A percentile compares a stretch with the other conserved stretches of the same genome.
Conservation (phyloP, 2,113 vertebrate species). For the Tetraodon nigroviridis region DNA sequence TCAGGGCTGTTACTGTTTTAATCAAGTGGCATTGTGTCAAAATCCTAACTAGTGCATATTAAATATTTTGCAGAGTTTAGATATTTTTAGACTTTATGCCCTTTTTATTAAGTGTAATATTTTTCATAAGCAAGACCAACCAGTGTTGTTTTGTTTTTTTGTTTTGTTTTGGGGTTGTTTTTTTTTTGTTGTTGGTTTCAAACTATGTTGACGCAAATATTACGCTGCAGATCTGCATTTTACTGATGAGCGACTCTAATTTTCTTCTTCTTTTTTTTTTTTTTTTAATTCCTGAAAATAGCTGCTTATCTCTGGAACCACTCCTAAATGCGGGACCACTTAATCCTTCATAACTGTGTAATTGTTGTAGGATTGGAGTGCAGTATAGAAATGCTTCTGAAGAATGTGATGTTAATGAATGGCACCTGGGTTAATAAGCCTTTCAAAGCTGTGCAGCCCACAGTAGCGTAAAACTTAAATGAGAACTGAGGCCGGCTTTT, state of each 20-base stretch:
- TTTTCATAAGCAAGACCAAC: slow-evolving; percentile 2
- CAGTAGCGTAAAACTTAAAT: slow-evolving; percentile 31
- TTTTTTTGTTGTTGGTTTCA: slow-evolving; percentile 8
- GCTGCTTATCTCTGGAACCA: slow-evolving; percentile 48
- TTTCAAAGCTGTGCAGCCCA: slow-evolving; percentile 39
- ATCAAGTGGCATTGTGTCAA: slow-evolving; percentile 25
- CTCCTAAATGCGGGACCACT: slow-evolving; percentile 50
- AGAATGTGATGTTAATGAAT: slow-evolving; percentile 68
- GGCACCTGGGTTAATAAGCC: slow-evolving; percentile 69
- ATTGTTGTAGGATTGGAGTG: slow-evolving; percentile 46
- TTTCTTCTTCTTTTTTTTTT: slow-evolving; percentile 30
- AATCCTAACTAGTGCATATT: slow-evolving; percentile 1
- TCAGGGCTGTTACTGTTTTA: slow-evolving; percentile 44
- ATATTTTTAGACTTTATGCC: neutral
- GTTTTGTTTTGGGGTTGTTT: slow-evolving; percentile 8
- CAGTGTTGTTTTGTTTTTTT: slow-evolving; percentile 14
- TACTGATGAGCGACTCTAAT: slow-evolving; percentile 30
- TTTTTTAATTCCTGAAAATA: slow-evolving; percentile 43
- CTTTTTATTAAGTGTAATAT: neutral
- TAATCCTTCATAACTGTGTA: slow-evolving; percentile 61
- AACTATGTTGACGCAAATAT: slow-evolving; percentile 9
- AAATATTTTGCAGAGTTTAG: slow-evolving; percentile 1
- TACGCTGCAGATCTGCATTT: slow-evolving; percentile 20
- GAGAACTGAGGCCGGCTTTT: slow-evolving; percentile 8
- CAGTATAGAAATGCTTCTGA: slow-evolving; percentile 49